Evolutionary conservation across 2,113 vertebrate genomes (phyloP).

Genomic region (Nycticryphes semicollaris): DNA sequence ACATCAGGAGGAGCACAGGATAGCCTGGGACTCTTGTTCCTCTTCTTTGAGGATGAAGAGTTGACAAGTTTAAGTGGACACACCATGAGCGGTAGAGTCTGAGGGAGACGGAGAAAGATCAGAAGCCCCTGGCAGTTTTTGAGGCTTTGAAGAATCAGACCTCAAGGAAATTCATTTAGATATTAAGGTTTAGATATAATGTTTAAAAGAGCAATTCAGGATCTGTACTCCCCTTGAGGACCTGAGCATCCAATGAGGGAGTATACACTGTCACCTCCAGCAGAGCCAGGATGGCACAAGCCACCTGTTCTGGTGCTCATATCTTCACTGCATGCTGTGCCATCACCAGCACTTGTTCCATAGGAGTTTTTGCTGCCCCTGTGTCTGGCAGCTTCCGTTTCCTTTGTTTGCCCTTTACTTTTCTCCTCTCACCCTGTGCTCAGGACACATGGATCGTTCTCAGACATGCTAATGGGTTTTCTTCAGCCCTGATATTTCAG

Average conservation of each 20-base stretch:
- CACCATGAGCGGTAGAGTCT: not conserved
- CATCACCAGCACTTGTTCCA: not conserved
- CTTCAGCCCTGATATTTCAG: not conserved
- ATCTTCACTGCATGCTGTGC: not conserved
- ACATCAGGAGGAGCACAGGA: not conserved
- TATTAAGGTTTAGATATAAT: not conserved
- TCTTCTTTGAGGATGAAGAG: not conserved
- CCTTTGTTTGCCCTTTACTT: not conserved
- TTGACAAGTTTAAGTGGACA: not conserved
- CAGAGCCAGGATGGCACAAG: not conserved
- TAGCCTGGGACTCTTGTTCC: not conserved
- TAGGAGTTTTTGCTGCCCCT: not conserved
- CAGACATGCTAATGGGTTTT: not conserved
- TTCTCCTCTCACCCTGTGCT: not conserved
- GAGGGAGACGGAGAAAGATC: not conserved
- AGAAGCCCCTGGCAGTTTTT: not conserved
- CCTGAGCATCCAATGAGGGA: not conserved
- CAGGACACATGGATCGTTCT: not conserved
- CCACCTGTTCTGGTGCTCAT: not conserved
- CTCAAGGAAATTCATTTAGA: not conserved
- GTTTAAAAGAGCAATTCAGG: not conserved
- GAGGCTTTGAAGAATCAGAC: not conserved
- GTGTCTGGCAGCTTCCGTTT: not conserved
- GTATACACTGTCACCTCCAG: fast-evolving
- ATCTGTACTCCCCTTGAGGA: not conserved